Evolutionary conservation across 2,888 invertebrate species (phyloP).

Genomic region (Dascillus cervinus): DNA sequence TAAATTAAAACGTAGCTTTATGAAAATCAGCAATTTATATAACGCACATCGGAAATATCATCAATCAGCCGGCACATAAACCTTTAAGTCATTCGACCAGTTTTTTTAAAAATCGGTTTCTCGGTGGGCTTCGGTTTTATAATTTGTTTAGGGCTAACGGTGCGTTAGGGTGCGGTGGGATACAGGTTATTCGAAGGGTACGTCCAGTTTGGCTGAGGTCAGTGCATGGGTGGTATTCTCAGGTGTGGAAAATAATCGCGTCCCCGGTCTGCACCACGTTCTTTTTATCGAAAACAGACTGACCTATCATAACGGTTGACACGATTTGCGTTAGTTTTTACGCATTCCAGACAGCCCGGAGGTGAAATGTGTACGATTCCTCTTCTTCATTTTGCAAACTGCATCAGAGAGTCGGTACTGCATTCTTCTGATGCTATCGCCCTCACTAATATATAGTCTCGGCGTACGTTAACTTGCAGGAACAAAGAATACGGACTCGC

Average conservation of each 20-base stretch:
- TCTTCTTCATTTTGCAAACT: too few relatives aligned
- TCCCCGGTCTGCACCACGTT: too few relatives aligned
- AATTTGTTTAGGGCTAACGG: constrained; percentile 12
- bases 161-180: constrained; percentile 6
- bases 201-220: neutral
- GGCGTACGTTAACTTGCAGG: constrained; percentile 23
- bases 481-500: constrained; percentile 24
- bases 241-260: neutral
- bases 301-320: constrained; percentile 3
- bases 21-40: constrained; percentile 10
- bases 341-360: constrained; percentile 15
- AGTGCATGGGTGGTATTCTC: neutral
- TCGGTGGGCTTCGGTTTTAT: constrained; percentile 7
- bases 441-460: constrained; percentile 31
- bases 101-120: constrained; percentile 1
- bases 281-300: neutral
- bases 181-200: constrained; percentile 5
- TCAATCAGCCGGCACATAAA: constrained; percentile 13
- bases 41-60: constrained; percentile 8
- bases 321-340: too few relatives aligned
- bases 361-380: too few relatives aligned
- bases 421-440: constrained; percentile 34
- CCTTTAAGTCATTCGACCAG: constrained; percentile 6
- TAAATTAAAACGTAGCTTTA: constrained; percentile 3
- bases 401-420: constrained; percentile 22